Evolutionary conservation across 92 coral and sea anemone species (phyloP).

Genomic region (Metridium senile): DNA sequence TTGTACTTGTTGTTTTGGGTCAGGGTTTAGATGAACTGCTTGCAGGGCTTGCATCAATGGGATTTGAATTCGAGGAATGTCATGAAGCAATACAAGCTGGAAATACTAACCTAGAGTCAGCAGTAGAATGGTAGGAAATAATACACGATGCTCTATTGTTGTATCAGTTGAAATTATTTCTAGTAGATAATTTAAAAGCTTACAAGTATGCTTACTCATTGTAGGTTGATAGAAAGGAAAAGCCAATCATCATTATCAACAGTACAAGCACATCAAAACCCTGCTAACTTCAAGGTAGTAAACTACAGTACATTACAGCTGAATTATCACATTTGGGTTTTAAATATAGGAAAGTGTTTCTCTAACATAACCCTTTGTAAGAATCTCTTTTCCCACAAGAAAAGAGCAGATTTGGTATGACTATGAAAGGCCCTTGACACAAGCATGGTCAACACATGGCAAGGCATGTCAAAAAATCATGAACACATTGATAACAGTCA

Average conservation of each 20-base stretch:
- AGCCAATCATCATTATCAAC: background rate
- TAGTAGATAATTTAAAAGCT: background rate
- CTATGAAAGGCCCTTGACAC: no score
- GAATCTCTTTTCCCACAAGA: no score
- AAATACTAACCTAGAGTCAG: constrained; percentile 76
- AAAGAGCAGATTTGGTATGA: no score
- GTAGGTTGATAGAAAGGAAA: constrained; percentile 20
- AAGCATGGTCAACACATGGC: no score
- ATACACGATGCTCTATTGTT: no score
- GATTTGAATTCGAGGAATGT: constrained; percentile 89
- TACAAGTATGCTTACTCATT: no score
- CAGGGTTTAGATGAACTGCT: constrained; percentile 80
- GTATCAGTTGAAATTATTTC: background rate
- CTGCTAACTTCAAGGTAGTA: background rate
- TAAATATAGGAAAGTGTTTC: no score
- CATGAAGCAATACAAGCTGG: constrained; percentile 86
- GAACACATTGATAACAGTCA: no score
- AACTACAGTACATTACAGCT: no score
- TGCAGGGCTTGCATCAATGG: constrained; percentile 89
- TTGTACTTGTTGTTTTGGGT: background rate
- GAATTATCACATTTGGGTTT: no score
- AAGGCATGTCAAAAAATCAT: no score
- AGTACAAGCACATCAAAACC: background rate
- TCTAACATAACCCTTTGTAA: no score
- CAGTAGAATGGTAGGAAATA: constrained; percentile 89